A percentile compares a stretch with the other conserved stretches of the same genome.
These are phyloP conservation scores for Dysidea cf. avara DNA, from an alignment of 37 sponge, comb jelly and placozoan species.

Conservation along the genomic window DNA sequence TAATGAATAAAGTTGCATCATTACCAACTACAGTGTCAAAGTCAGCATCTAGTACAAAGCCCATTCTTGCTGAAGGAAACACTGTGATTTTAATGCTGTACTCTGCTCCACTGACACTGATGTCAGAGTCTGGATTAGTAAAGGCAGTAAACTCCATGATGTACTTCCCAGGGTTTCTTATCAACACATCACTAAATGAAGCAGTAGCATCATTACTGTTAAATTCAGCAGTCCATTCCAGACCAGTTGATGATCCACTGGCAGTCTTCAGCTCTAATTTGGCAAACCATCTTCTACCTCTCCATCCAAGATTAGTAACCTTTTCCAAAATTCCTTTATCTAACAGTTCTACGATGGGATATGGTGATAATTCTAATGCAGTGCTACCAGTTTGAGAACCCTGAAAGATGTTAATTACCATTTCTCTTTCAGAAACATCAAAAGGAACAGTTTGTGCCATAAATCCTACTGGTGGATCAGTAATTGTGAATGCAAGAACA, in stretches of 20 bases:
- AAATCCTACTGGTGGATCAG: constrained; percentile 44
- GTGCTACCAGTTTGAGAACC: constrained; percentile 39
- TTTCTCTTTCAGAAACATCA: constrained; percentile 3
- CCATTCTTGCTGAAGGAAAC: too few species aligned
- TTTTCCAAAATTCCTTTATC: constrained; percentile 17
- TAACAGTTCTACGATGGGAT: constrained; percentile 38
- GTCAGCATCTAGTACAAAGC: constrained; percentile 30
- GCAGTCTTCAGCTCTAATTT: background rate
- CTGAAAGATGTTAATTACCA: constrained; percentile 35
- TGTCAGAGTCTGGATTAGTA: constrained; percentile 42
- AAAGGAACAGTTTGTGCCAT: background rate
- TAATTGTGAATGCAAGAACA: constrained; percentile 38
- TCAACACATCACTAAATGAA: constrained; percentile 31
- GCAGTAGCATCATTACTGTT: too few species aligned
- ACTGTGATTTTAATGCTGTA: constrained; percentile 10
- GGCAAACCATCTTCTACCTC: constrained; percentile 60
- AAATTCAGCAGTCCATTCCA: constrained; percentile 20
- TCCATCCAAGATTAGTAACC: constrained; percentile 61
- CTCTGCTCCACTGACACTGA: background rate
- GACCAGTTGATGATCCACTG: background rate
- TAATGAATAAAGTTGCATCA: too few species aligned
- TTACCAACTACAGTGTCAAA: constrained; percentile 7
- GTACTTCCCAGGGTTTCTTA: constrained; percentile 19
- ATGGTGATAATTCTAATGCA: constrained; percentile 36
- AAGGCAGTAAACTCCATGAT: constrained; percentile 11